phyloP scores from a whole-genome alignment of 1,140 invertebrate genomes.

The Drosophila arizonae region DNA sequence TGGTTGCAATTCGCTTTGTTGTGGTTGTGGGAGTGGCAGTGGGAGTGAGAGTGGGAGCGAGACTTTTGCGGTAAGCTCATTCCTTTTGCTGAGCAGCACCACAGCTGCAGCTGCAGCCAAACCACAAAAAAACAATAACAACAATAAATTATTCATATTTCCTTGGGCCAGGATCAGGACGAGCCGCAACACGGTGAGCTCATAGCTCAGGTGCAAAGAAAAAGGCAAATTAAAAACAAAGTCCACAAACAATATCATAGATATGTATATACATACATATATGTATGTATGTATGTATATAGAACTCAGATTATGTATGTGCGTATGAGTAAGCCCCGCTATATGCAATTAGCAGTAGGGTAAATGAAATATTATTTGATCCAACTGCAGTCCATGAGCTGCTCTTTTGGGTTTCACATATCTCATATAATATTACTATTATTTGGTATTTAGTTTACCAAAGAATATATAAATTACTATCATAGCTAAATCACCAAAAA shows the following conservation, averaged over 20 bases:
- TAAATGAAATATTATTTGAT: no score
- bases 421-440: no score
- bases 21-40: conserved; percentile 18
- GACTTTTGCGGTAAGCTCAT: background rate
- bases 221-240: background rate
- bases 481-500: no score
- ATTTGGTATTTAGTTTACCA: no score
- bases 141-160: conserved; percentile 52
- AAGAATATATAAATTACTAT: no score
- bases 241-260: background rate
- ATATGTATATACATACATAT: background rate
- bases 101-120: conserved; percentile 4
- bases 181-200: background rate
- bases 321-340: background rate
- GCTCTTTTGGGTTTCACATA: no score
- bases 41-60: no score
- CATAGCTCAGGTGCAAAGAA: background rate
- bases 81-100: no score
- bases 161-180: conserved; percentile 21
- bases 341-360: no score
- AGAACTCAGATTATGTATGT: background rate
- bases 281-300: background rate
- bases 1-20: conserved; percentile 62
- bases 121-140: conserved; percentile 25
- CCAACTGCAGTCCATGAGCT: no score